A percentile compares a stretch with the other conserved stretches of the same genome.
These are phyloP conservation scores for Decapterus maruadsi DNA, from an alignment of 2,797 vertebrate genomes.

Conservation along the genomic window DNA sequence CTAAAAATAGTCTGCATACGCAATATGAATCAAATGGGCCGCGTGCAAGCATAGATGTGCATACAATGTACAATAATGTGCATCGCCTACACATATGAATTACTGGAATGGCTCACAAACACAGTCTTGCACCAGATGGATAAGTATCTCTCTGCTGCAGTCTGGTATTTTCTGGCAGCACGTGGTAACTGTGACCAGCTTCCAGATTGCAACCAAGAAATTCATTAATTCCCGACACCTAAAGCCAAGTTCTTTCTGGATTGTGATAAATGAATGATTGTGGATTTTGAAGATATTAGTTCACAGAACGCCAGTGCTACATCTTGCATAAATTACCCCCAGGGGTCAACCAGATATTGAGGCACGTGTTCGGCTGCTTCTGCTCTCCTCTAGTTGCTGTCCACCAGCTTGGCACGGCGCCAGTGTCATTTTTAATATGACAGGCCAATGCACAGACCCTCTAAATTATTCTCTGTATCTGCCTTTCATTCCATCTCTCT, in stretches of 20 bases:
- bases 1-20: no score
- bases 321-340: slow-evolving; percentile 77
- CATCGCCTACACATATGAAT: slow-evolving; percentile 45
- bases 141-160: slow-evolving; percentile 67
- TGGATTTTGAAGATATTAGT: slow-evolving; percentile 78
- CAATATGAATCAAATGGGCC: slow-evolving; percentile 31
- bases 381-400: slow-evolving; percentile 57
- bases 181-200: slow-evolving; percentile 63
- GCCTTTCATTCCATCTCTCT: slow-evolving; percentile 41
- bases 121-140: slow-evolving; percentile 69
- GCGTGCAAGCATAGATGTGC: neutral
- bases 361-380: slow-evolving; percentile 67
- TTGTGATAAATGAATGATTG: slow-evolving; percentile 77
- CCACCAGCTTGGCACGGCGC: slow-evolving; percentile 51
- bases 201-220: slow-evolving; percentile 71
- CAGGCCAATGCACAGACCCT: slow-evolving; percentile 34
- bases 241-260: slow-evolving; percentile 75
- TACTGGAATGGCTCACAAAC: slow-evolving; percentile 47
- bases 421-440: slow-evolving; percentile 65
- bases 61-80: neutral
- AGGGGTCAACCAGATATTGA: slow-evolving; percentile 74
- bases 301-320: slow-evolving; percentile 59
- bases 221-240: slow-evolving; percentile 72
- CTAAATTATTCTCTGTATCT: slow-evolving; percentile 36
- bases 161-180: slow-evolving; percentile 68